phyloP scores from a whole-genome alignment of 2,797 vertebrate genomes.

The Myripristis jacobus region DNA sequence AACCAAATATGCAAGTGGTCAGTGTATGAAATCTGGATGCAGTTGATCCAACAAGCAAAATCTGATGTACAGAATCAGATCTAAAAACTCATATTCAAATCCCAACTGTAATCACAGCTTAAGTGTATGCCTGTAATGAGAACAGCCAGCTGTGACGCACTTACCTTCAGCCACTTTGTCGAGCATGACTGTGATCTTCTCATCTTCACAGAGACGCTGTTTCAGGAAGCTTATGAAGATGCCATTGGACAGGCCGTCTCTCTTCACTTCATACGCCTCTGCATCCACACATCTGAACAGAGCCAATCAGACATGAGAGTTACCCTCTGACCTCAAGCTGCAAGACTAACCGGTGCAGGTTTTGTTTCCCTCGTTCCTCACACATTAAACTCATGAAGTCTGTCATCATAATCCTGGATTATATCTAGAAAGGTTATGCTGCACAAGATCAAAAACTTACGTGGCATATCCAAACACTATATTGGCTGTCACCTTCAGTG shows the following conservation, averaged over 20 bases:
- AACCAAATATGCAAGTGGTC: too few relatives aligned
- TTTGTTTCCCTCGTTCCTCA: not conserved
- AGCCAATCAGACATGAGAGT: constrained; percentile 1
- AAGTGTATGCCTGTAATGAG: too few relatives aligned
- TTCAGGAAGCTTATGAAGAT: constrained; percentile 90
- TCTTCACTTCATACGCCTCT: constrained; percentile 89
- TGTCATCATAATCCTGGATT: not conserved
- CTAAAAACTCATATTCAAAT: too few relatives aligned
- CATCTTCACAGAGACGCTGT: constrained; percentile 84
- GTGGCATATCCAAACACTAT: constrained; percentile 92
- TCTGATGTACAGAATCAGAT: too few relatives aligned
- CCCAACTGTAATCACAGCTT: too few relatives aligned
- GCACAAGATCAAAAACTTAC: constrained; percentile 75
- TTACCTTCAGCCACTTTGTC: constrained; percentile 91
- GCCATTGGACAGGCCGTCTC: constrained; percentile 85
- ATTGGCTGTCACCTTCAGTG: constrained; percentile 88
- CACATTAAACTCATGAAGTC: not conserved
- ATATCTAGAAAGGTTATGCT: not conserved
- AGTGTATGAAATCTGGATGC: too few relatives aligned
- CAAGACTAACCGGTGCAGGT: not conserved
- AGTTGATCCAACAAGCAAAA: too few relatives aligned
- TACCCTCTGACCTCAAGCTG: not conserved
- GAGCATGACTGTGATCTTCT: constrained; percentile 90
- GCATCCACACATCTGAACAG: constrained; percentile 86
- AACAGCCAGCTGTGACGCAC: constrained; percentile 17